Conservation (phyloP, 2,797 vertebrate species). For the Amniataba percoides region DNA sequence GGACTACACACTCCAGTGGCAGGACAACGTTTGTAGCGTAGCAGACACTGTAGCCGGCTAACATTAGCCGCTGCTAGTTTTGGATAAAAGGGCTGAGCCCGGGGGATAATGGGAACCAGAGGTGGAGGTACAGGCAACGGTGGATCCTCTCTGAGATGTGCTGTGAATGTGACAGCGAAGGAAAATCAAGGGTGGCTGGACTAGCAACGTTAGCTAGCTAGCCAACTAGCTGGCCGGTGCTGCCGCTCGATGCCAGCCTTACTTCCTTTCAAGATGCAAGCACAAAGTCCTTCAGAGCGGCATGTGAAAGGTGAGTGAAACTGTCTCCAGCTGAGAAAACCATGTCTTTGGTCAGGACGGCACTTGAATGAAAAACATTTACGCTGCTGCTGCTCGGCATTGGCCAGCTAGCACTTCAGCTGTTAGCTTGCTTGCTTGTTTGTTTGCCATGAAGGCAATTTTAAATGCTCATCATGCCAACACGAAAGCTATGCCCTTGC, state of each 20-base stretch:
- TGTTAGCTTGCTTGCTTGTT: constrained; percentile 6
- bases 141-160: constrained; percentile 55
- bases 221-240: constrained; percentile 14
- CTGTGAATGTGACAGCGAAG: constrained; percentile 52
- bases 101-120: constrained; percentile 34
- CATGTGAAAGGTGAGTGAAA: constrained; percentile 65
- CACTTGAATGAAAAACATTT: not conserved
- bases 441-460: not conserved
- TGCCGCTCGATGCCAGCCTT: constrained; percentile 29
- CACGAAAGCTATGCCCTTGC: not conserved
- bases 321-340: not conserved
- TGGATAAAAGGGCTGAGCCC: not conserved
- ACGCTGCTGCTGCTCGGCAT: not conserved
- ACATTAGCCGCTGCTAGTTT: not conserved
- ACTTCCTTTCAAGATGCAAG: constrained; percentile 20
- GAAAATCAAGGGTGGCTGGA: constrained; percentile 34
- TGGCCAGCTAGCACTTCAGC: constrained; percentile 46
- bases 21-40: constrained; percentile 25
- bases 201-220: constrained; percentile 51
- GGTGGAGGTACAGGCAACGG: constrained; percentile 34
- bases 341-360: not conserved
- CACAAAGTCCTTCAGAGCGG: constrained; percentile 7
- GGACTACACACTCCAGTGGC: not conserved
- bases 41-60: constrained; percentile 44
- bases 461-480: not conserved